A percentile compares a stretch with the other conserved stretches of the same genome.
phyloP scores from a whole-genome alignment of 2,797 vertebrate genomes.

The Cyprinella venusta region DNA sequence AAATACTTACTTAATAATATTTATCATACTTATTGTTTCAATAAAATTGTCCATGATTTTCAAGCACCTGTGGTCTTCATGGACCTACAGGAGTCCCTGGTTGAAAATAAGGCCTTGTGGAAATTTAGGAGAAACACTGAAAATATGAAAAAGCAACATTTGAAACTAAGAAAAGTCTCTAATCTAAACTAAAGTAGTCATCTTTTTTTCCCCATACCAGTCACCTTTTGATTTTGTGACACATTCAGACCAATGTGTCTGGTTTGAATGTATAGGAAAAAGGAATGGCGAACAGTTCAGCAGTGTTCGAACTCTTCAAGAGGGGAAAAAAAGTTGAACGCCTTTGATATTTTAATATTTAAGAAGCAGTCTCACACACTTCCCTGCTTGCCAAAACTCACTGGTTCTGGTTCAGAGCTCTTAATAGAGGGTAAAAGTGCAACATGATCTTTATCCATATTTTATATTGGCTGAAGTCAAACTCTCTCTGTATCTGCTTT shows the following conservation, averaged over 20 bases:
- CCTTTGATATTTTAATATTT: constrained; percentile 48
- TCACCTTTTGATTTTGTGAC: neutral
- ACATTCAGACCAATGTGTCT: constrained; percentile 25
- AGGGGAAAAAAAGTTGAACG: constrained; percentile 15
- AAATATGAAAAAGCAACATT: neutral
- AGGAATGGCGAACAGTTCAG: constrained; percentile 30
- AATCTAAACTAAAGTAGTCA: constrained; percentile 54
- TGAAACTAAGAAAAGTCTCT: constrained; percentile 30
- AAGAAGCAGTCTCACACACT: constrained; percentile 31
- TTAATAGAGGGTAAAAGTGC: constrained; percentile 58
- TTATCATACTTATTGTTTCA: too few relatives aligned
- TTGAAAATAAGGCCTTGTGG: neutral
- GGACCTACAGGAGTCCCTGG: neutral
- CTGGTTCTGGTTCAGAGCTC: constrained; percentile 43
- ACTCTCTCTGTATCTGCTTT: constrained; percentile 44
- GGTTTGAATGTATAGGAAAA: neutral
- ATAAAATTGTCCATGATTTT: neutral
- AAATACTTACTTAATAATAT: too few relatives aligned
- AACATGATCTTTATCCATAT: constrained; percentile 57
- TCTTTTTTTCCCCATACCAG: constrained; percentile 11
- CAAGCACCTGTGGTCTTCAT: neutral
- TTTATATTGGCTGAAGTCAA: constrained; percentile 53
- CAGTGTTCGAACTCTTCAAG: constrained; percentile 33
- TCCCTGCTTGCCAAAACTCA: constrained; percentile 50
- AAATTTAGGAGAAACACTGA: constrained; percentile 26